phyloP scores from a whole-genome alignment of 2,113 vertebrate genomes.

The Cyanistes caeruleus region DNA sequence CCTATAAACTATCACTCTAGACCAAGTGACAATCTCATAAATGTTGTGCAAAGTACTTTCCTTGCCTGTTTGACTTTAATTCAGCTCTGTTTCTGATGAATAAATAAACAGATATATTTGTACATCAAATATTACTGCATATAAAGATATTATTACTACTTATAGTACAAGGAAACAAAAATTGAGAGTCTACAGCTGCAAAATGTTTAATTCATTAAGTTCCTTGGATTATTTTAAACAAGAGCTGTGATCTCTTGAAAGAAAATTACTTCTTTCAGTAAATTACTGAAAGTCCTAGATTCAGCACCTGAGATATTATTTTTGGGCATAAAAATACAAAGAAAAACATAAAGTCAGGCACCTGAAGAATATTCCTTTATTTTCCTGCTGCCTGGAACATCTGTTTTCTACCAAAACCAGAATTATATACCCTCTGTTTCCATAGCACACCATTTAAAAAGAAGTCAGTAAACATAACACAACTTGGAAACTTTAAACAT shows the following conservation, averaged over 20 bases:
- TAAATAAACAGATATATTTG: background rate
- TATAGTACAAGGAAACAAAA: slow-evolving; percentile 10
- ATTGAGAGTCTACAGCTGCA: background rate
- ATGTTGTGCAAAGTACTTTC: background rate
- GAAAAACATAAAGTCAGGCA: slow-evolving; percentile 4
- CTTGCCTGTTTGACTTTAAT: background rate
- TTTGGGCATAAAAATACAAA: slow-evolving; percentile 52
- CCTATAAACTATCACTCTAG: background rate
- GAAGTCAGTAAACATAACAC: slow-evolving; percentile 8
- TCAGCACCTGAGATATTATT: slow-evolving; percentile 3
- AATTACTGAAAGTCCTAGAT: slow-evolving; percentile 8
- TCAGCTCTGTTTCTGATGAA: background rate
- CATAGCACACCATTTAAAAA: background rate
- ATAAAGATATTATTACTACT: slow-evolving; percentile 4
- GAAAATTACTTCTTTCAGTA: slow-evolving; percentile 24
- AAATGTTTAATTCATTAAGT: slow-evolving; percentile 19
- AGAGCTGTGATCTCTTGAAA: background rate
- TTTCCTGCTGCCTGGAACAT: slow-evolving; percentile 36
- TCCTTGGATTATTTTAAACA: slow-evolving; percentile 6
- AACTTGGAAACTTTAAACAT: slow-evolving; percentile 25
- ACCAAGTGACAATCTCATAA: background rate
- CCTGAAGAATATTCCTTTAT: slow-evolving; percentile 27
- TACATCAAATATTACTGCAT: background rate
- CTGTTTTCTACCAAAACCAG: slow-evolving; percentile 35
- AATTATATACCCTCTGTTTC: slow-evolving; percentile 32